Base-by-base conservation (phyloP, 2,113 vertebrate species). In the Neogobius melanostomus region DNA sequence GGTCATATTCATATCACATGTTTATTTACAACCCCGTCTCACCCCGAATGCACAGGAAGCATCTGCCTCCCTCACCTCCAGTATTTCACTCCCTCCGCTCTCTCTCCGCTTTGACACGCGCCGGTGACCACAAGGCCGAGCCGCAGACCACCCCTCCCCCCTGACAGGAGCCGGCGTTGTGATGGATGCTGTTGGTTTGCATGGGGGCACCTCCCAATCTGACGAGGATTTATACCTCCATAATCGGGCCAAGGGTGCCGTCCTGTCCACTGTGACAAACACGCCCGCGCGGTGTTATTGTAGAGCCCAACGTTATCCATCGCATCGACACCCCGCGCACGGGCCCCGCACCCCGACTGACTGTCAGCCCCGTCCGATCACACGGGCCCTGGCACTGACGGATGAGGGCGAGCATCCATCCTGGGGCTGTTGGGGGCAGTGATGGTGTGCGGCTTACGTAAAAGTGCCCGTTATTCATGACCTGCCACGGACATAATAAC, bases 391-490 rank as follows among this genome's bases (percentile, higher is more conserved):
- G 81, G 64, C 76, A n/a, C 74, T 80, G 84, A 87, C 73, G 80
- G 84, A 83, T 84, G 85, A 76, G 65, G 74, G 71, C 69, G 77
- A 84, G 79, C 82, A 88, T 90, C 80, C 85, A 76, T 87, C 87
- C 61, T 48, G 49, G 80, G 83, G 81, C 81, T 81, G 75, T 82
- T 77, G 74, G 62, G 64, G 75, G 49, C 64, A 69, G 79, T 73
- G 71, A 79, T 90, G 84, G 82, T 81, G 44, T 80, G 86, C 81
- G 75, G 79, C 63, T 74, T 10, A 70, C 65, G 81, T 69, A 72
- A 79, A 60, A 7, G 69, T 73, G 74, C 14, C 50, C 50, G 28
- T 36, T 36, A 36, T 36, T 36, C 28, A 36, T 36, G 28, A 36
- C 28, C 28, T 36, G 28, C 28, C 28, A 36, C 28, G 3, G 28